Conservation (phyloP, 2,888 invertebrate species). For the Proisotoma minuta region DNA sequence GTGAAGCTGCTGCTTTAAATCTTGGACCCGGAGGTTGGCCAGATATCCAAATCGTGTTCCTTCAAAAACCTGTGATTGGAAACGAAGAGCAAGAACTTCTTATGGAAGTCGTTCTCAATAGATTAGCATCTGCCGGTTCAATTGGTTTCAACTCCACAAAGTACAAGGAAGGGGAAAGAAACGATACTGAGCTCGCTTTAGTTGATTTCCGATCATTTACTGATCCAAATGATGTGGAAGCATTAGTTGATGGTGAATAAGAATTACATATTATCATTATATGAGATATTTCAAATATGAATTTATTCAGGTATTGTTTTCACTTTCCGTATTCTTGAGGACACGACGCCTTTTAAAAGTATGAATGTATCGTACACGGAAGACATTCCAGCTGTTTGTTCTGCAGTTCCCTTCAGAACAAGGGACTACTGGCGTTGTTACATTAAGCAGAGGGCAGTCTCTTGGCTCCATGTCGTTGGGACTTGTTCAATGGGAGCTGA, state of each 20-base stretch:
- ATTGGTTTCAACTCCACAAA: not conserved
- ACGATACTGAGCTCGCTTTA: not conserved
- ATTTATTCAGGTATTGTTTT: too few relatives aligned
- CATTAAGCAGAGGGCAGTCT: not conserved
- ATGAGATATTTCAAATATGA: too few relatives aligned
- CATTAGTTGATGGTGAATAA: not conserved
- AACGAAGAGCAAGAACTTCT: not conserved
- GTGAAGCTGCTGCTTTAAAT: too few relatives aligned
- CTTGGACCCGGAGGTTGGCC: not conserved
- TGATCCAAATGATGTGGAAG: not conserved
- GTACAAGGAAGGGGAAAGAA: not conserved
- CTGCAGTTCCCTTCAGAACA: not conserved
- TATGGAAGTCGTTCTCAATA: not conserved
- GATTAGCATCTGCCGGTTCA: not conserved
- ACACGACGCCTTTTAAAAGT: not conserved
- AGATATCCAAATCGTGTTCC: not conserved
- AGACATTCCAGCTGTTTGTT: not conserved
- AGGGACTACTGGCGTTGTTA: slow-evolving; percentile 6
- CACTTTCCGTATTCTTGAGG: too few relatives aligned
- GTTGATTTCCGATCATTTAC: not conserved
- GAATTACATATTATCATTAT: not conserved
- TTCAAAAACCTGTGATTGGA: not conserved
- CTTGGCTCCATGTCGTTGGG: slow-evolving; percentile 6
- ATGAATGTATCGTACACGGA: not conserved
- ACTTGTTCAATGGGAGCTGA: slow-evolving; percentile 21